Conservation (phyloP, 30 jellyfish, hydroid and myxozoan genomes). For the Aurelia aurita complex sp. Pacific region DNA sequence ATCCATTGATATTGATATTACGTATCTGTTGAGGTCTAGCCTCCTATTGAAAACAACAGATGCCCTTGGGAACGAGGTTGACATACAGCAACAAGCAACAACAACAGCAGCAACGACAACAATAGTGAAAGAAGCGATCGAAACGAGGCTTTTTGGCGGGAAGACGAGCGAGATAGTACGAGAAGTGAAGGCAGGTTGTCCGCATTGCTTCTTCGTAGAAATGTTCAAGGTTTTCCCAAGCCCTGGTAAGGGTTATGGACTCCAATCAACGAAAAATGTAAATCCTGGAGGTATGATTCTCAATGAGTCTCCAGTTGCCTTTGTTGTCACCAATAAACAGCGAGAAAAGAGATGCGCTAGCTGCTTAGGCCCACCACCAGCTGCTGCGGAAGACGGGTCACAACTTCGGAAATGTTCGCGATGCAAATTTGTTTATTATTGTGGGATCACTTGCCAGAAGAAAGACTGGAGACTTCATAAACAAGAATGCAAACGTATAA, state of each 20-base stretch:
- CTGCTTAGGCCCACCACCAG: constrained; percentile 53
- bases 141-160: no score
- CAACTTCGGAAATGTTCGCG: constrained; percentile 72
- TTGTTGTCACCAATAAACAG: constrained; percentile 33
- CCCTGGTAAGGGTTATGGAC: constrained; percentile 72
- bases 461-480: constrained; percentile 88
- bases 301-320: constrained; percentile 48
- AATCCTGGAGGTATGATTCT: constrained; percentile 49
- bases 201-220: no score
- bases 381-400: constrained; percentile 6
- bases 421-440: constrained; percentile 81
- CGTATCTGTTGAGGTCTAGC: no score
- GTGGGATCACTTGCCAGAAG: constrained; percentile 86
- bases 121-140: no score
- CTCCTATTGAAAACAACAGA: no score
- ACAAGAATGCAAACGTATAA: constrained; percentile 83
- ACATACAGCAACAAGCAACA: no score
- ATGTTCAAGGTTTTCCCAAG: constrained; percentile 22
- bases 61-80: no score
- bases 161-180: no score
- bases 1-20: no score
- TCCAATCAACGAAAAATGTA: constrained; percentile 28
- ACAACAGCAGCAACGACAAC: no score
- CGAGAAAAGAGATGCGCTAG: constrained; percentile 70
- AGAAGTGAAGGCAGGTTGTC: no score